Conservation (phyloP, 2,797 vertebrate genomes). For the Spinus pinus region DNA sequence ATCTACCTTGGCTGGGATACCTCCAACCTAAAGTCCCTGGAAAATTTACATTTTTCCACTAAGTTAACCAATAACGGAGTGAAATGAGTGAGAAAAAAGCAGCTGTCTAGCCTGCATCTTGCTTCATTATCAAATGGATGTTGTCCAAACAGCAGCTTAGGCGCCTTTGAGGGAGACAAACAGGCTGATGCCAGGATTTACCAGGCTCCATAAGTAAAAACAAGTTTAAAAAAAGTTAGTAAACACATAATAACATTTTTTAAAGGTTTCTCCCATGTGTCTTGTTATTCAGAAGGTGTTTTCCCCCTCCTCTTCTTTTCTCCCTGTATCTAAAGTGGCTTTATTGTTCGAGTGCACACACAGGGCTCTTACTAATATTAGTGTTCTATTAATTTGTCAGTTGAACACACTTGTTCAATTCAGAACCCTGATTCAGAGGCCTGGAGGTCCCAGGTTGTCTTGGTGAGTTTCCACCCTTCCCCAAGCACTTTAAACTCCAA, state of each 20-base stretch:
- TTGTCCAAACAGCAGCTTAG: conserved; percentile 55
- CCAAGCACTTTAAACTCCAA: neutral
- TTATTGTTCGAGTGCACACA: accelerated
- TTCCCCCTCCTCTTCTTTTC: accelerated
- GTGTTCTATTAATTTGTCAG: neutral
- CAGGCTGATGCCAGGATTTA: neutral
- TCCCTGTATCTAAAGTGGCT: neutral
- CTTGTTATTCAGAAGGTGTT: neutral
- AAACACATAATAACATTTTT: neutral
- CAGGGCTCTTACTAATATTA: neutral
- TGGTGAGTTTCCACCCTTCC: neutral
- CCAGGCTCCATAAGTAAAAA: neutral
- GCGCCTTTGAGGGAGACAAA: neutral
- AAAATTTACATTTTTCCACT: conserved; percentile 92
- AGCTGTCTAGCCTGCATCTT: conserved; percentile 88
- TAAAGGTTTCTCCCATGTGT: neutral
- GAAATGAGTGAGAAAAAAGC: conserved; percentile 94
- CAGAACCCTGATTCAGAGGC: neutral
- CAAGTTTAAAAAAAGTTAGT: neutral
- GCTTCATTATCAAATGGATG: conserved; percentile 61
- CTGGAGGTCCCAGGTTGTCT: neutral
- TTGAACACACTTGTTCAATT: neutral
- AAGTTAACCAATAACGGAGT: conserved; percentile 95
- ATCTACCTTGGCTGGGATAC: conserved; percentile 86
- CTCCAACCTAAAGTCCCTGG: conserved; percentile 86